These are phyloP conservation scores for Gerris lacustris DNA, from an alignment of 2,888 invertebrate genomes.

Conservation along the genomic window DNA sequence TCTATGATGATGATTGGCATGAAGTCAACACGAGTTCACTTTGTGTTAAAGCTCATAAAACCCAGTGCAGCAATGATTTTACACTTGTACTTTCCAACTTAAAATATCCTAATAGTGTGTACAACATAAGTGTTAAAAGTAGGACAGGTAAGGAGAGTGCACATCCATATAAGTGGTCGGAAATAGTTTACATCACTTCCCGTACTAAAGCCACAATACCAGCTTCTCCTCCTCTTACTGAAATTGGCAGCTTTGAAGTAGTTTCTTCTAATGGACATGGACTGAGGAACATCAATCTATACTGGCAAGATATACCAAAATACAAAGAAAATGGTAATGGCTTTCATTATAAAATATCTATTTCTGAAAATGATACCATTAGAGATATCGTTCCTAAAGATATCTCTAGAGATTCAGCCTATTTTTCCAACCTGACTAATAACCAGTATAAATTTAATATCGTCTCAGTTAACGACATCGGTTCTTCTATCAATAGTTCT, in stretches of 20 bases:
- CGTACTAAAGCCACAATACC: constrained; percentile 41
- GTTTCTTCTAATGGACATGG: constrained; percentile 36
- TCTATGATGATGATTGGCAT: constrained; percentile 32
- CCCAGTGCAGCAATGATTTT: not conserved
- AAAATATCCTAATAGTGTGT: constrained; percentile 53
- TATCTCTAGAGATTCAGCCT: constrained; percentile 15
- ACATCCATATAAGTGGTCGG: constrained; percentile 56
- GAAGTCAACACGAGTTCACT: constrained; percentile 38
- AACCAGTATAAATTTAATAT: constrained; percentile 9
- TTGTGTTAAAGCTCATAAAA: constrained; percentile 33
- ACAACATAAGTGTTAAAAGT: constrained; percentile 58
- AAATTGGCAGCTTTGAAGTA: constrained; percentile 59
- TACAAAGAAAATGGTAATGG: constrained; percentile 59
- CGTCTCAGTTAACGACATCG: constrained; percentile 33
- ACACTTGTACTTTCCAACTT: constrained; percentile 35
- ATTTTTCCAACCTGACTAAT: constrained; percentile 20
- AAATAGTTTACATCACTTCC: constrained; percentile 47
- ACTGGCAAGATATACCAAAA: constrained; percentile 63
- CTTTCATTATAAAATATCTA: constrained; percentile 52
- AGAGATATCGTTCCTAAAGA: not conserved
- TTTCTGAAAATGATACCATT: not conserved
- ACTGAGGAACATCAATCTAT: constrained; percentile 48
- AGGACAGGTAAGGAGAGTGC: constrained; percentile 43
- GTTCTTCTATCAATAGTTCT: not conserved
- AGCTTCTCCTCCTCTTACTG: constrained; percentile 49